Evolutionary conservation across 2,888 invertebrate species (phyloP).

Genomic region (Luperina nickerlii): DNA sequence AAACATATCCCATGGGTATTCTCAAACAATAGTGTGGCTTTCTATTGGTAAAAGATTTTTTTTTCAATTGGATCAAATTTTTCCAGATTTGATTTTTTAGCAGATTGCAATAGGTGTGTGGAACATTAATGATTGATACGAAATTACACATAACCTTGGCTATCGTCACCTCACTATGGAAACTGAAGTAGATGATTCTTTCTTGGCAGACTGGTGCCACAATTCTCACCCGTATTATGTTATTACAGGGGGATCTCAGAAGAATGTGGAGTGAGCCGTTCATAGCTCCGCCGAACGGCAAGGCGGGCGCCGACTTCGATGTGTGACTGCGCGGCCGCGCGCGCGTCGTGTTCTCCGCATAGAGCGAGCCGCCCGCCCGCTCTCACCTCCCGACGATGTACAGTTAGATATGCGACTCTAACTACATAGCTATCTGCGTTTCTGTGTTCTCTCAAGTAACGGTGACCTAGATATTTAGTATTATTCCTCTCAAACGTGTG

Average conservation of each 20-base stretch:
- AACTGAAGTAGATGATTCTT: background rate
- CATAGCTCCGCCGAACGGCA: constrained; percentile 94
- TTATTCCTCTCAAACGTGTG: constrained; percentile 50
- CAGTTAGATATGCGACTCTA: constrained; percentile 53
- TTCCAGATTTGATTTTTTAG: background rate
- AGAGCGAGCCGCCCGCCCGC: constrained; percentile 29
- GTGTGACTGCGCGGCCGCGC: constrained; percentile 79
- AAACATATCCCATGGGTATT: background rate
- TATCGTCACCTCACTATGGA: background rate
- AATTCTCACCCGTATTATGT: background rate
- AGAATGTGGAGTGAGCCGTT: constrained; percentile 99
- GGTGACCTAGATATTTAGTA: constrained; percentile 56
- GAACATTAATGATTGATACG: background rate
- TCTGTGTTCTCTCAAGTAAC: constrained; percentile 49
- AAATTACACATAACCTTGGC: background rate
- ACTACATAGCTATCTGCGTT: constrained; percentile 44
- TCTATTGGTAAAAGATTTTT: background rate
- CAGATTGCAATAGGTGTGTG: background rate
- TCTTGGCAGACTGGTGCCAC: background rate
- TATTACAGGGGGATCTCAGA: constrained; percentile 96
- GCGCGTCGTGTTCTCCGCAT: constrained; percentile 38
- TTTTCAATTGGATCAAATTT: background rate
- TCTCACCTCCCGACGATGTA: constrained; percentile 26
- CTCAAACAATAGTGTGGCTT: background rate
- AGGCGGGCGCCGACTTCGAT: constrained; percentile 88